These are phyloP conservation scores for Idaea aversata DNA, from an alignment of 2,888 invertebrate genomes.

Conservation along the genomic window DNA sequence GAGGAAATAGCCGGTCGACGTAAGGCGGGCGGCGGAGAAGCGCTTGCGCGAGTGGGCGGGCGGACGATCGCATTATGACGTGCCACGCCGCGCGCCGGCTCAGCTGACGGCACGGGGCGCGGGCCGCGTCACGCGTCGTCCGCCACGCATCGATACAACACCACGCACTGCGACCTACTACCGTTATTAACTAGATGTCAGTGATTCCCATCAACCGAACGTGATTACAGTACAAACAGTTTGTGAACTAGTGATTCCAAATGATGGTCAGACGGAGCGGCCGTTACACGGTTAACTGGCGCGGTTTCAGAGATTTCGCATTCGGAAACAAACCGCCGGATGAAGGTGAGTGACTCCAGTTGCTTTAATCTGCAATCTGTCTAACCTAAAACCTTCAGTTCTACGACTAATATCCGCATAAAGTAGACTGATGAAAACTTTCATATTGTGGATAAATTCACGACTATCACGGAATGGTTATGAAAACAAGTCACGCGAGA, in stretches of 20 bases:
- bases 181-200: conserved; percentile 43
- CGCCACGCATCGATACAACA: conserved; percentile 57
- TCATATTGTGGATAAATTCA: not conserved
- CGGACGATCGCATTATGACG: conserved; percentile 41
- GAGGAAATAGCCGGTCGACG: conserved; percentile 19
- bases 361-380: conserved; percentile 31
- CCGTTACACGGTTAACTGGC: conserved; percentile 76
- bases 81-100: conserved; percentile 57
- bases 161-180: conserved; percentile 42
- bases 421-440: not conserved
- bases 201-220: conserved; percentile 40
- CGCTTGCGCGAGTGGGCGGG: conserved; percentile 63
- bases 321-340: conserved; percentile 73
- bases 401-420: not conserved
- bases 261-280: conserved; percentile 79
- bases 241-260: conserved; percentile 33
- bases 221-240: conserved; percentile 19
- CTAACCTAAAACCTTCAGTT: conserved; percentile 47
- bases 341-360: conserved; percentile 59
- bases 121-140: conserved; percentile 56
- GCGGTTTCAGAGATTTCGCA: conserved; percentile 73
- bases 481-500: conserved; percentile 10
- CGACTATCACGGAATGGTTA: conserved; percentile 8
- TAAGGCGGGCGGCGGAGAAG: conserved; percentile 51
- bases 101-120: conserved; percentile 68